Conservation (phyloP, 2,113 vertebrate genomes). For the Ondatra zibethicus region DNA sequence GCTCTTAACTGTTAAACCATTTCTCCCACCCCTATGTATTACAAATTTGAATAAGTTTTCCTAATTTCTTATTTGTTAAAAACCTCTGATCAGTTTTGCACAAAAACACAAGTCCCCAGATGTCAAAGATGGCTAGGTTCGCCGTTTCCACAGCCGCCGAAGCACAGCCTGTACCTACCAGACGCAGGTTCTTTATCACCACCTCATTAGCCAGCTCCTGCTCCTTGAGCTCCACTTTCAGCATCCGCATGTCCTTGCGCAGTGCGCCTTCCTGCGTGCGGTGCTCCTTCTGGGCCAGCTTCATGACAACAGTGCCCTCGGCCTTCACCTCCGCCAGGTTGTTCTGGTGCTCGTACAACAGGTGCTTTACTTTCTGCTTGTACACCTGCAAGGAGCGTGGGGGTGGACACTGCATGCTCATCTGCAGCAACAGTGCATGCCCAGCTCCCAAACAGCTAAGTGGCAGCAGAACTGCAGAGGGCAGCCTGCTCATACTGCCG, state of each 20-base stretch:
- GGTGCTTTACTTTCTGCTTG: slow-evolving; percentile 97
- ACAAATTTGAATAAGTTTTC: not conserved
- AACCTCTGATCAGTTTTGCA: not conserved
- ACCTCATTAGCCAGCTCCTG: slow-evolving; percentile 89
- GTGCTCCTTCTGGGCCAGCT: slow-evolving; percentile 89
- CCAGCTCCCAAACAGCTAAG: not conserved
- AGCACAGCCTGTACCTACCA: slow-evolving; percentile 85
- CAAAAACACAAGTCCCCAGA: not conserved
- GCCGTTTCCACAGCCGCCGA: not conserved
- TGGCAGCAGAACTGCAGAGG: not conserved
- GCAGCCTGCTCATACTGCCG: not conserved
- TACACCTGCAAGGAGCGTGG: slow-evolving; percentile 86
- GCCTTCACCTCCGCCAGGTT: slow-evolving; percentile 90
- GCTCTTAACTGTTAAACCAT: not conserved
- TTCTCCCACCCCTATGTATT: not conserved
- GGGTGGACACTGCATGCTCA: rapidly evolving
- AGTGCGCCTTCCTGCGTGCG: slow-evolving; percentile 86
- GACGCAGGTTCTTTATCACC: slow-evolving; percentile 87
- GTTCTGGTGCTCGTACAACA: slow-evolving; percentile 95
- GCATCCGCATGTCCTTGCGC: slow-evolving; percentile 81
- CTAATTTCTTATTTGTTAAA: not conserved
- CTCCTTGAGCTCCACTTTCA: slow-evolving; percentile 89
- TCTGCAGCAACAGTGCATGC: not conserved
- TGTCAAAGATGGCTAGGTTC: not conserved
- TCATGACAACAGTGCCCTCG: slow-evolving; percentile 83